A percentile compares a stretch with the other conserved stretches of the same genome.
Evolutionary conservation across 92 coral and sea anemone species (phyloP).

Genomic region (Scolanthus callimorphus): DNA sequence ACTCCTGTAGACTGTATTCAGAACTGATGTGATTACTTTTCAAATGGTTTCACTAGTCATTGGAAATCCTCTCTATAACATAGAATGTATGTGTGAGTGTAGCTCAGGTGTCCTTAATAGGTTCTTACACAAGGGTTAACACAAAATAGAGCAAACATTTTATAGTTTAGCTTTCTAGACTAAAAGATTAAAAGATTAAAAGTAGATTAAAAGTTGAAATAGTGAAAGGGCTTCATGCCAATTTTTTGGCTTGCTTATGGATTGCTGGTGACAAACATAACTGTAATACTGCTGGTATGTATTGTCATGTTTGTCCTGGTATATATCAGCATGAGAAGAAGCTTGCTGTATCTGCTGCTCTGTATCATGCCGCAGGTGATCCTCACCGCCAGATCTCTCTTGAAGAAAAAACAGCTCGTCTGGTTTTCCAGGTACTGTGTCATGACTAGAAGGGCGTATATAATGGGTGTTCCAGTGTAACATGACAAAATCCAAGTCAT

Average conservation of each 20-base stretch:
- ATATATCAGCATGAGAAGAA: neutral
- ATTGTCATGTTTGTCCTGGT: conserved; percentile 14
- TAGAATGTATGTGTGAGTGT: too few species aligned
- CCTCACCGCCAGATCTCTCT: neutral
- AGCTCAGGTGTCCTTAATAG: too few species aligned
- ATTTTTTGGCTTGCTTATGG: conserved; percentile 25
- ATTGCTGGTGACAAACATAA: conserved; percentile 30
- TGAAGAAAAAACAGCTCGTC: neutral
- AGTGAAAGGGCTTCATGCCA: conserved; percentile 42
- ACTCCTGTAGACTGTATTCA: too few species aligned
- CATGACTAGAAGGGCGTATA: neutral
- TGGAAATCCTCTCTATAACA: too few species aligned
- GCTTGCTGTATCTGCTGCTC: neutral
- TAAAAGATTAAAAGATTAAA: too few species aligned
- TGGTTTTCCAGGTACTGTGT: neutral
- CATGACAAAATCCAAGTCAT: neutral
- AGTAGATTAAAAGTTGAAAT: neutral
- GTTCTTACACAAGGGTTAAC: too few species aligned
- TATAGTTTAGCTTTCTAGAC: neutral
- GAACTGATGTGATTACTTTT: too few species aligned
- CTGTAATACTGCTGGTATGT: conserved; percentile 23
- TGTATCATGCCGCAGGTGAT: neutral
- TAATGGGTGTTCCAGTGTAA: neutral
- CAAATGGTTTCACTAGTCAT: too few species aligned
- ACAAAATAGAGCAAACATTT: too few species aligned